Conservation (phyloP, 2,797 vertebrate species). For the Sebastes taczanowskii region DNA sequence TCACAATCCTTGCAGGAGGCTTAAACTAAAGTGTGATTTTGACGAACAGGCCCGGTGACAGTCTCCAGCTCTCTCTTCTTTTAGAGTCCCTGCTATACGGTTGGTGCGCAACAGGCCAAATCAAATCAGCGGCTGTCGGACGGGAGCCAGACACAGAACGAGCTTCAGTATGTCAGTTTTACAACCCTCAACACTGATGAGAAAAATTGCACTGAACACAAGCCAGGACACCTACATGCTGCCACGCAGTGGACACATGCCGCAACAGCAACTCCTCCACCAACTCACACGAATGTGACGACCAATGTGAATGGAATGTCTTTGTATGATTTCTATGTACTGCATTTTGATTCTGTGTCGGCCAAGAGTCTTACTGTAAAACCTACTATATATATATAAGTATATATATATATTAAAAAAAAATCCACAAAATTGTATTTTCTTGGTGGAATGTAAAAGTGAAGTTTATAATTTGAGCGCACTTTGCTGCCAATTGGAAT, state of each 20-base stretch:
- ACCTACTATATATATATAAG: background rate
- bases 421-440: conserved; percentile 67
- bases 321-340: conserved; percentile 28
- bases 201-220: conserved; percentile 45
- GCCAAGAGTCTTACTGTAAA: conserved; percentile 37
- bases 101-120: conserved; percentile 19
- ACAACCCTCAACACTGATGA: conserved; percentile 21
- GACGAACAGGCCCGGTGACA: conserved; percentile 23
- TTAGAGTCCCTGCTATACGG: conserved; percentile 36
- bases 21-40: background rate
- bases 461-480: conserved; percentile 19
- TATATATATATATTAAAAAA: background rate
- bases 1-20: conserved; percentile 20
- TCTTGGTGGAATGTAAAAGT: conserved; percentile 36
- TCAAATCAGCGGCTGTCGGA: conserved; percentile 13
- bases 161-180: conserved; percentile 33
- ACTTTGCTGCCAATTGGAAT: conserved; percentile 30
- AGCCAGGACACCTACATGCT: conserved; percentile 57
- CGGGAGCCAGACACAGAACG: conserved; percentile 24
- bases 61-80: conserved; percentile 19
- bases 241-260: conserved; percentile 73
- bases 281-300: conserved; percentile 37
- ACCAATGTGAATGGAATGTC: conserved; percentile 37
- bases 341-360: conserved; percentile 35
- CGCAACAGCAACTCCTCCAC: conserved; percentile 48